phyloP scores from a whole-genome alignment of 2,113 vertebrate species.

The Crocuta crocuta region DNA sequence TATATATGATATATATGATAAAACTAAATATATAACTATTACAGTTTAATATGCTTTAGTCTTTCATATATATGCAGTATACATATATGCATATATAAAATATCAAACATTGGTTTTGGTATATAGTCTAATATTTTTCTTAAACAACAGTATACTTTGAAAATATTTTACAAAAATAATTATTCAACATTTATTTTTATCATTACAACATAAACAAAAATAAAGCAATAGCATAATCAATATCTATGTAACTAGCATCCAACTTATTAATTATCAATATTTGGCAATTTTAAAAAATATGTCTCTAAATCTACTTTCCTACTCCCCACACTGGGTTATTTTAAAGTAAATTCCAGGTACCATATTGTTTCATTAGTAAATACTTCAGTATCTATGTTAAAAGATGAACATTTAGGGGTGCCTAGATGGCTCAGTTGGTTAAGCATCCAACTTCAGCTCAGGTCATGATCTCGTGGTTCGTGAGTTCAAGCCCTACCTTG shows the following conservation, averaged over 20 bases:
- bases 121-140: not conserved
- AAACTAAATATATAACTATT: not conserved
- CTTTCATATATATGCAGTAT: not conserved
- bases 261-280: constrained; percentile 1
- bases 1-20: not conserved
- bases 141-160: not conserved
- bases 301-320: not conserved
- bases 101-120: not conserved
- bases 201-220: not conserved
- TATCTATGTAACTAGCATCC: not conserved
- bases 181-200: constrained; percentile 15
- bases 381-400: not conserved
- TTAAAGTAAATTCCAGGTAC: not conserved
- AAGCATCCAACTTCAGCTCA: too few relatives aligned
- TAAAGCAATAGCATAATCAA: not conserved
- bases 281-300: not conserved
- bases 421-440: too few relatives aligned
- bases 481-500: too few relatives aligned
- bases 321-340: not conserved
- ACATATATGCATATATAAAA: not conserved
- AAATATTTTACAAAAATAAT: constrained; percentile 13
- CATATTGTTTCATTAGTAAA: not conserved
- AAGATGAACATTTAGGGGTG: not conserved
- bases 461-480: too few relatives aligned
- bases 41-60: not conserved